Evolutionary conservation across 1,140 invertebrate species (phyloP).

Genomic region (Drosophila sturtevanti): DNA sequence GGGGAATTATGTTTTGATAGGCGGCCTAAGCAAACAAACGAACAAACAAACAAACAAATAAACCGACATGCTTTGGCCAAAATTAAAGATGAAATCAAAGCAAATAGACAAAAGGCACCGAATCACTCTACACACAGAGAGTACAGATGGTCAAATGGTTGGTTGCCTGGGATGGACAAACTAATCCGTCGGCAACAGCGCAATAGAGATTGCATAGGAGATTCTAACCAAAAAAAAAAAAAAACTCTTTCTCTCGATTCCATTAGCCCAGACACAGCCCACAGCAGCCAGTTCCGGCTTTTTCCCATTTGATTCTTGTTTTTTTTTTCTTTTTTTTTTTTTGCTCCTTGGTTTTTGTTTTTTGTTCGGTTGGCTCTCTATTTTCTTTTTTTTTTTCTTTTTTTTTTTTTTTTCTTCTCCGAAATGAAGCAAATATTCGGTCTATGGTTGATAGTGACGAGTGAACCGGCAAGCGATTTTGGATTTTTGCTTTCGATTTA

Average conservation of each 20-base stretch:
- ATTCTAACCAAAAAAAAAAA: not conserved
- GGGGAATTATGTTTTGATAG: slow-evolving; percentile 68
- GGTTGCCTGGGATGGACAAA: slow-evolving; percentile 42
- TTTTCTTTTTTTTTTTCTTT: not conserved
- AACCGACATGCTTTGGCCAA: slow-evolving; percentile 28
- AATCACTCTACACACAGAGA: slow-evolving; percentile 24
- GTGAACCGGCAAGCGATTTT: slow-evolving; percentile 51
- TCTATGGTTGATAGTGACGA: slow-evolving; percentile 28
- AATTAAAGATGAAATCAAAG: slow-evolving; percentile 73
- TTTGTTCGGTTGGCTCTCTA: not conserved
- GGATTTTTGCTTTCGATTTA: slow-evolving; percentile 42
- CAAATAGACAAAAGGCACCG: slow-evolving; percentile 52
- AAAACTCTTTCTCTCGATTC: slow-evolving; percentile 21
- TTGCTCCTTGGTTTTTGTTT: too few species aligned
- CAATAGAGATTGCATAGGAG: slow-evolving; percentile 37
- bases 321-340: not conserved
- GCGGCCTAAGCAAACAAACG: slow-evolving; percentile 33
- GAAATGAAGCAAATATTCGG: not conserved
- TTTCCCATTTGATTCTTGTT: not conserved
- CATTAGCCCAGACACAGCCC: slow-evolving; percentile 35
- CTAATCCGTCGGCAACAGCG: slow-evolving; percentile 46
- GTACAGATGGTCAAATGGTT: slow-evolving; percentile 18
- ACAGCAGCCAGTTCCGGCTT: slow-evolving; percentile 33
- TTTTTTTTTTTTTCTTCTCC: not conserved
- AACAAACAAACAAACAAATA: slow-evolving; percentile 10